Evolutionary conservation across 2,113 vertebrate genomes (phyloP).

Genomic region (Chloropsis hardwickii): DNA sequence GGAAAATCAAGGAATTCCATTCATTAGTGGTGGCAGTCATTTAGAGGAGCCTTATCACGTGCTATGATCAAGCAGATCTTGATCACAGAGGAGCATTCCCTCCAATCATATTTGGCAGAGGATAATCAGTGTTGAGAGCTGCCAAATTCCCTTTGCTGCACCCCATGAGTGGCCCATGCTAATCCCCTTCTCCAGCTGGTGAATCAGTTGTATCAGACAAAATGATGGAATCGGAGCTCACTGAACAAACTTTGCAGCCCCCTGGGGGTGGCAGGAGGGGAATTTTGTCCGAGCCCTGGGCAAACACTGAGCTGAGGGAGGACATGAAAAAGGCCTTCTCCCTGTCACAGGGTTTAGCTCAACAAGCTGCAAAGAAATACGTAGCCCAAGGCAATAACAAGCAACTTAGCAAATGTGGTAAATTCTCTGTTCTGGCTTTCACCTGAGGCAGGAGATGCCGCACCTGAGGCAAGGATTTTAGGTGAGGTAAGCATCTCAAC

Average conservation of each 20-base stretch:
- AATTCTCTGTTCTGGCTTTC: neutral
- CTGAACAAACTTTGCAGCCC: neutral
- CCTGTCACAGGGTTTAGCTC: neutral
- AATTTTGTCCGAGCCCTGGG: neutral
- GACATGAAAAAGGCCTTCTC: neutral
- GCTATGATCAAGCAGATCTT: neutral
- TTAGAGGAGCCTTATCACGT: neutral
- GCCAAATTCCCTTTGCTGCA: neutral
- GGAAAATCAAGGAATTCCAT: neutral
- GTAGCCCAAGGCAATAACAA: neutral
- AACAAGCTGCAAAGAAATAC: neutral
- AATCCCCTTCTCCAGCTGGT: neutral
- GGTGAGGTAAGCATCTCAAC: neutral
- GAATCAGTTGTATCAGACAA: neutral
- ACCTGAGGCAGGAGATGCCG: neutral
- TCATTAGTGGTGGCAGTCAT: neutral
- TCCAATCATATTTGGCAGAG: neutral
- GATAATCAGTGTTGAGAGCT: neutral
- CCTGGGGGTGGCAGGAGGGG: too few relatives aligned
- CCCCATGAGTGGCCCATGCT: accelerated
- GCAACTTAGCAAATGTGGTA: neutral
- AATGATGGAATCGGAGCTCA: neutral
- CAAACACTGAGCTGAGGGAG: neutral
- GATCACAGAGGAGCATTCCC: neutral
- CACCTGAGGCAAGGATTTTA: neutral